A percentile compares a stretch with the other conserved stretches of the same genome.
Evolutionary conservation across 2,888 invertebrate species (phyloP).

Genomic region (Linnaemya vulpina): DNA sequence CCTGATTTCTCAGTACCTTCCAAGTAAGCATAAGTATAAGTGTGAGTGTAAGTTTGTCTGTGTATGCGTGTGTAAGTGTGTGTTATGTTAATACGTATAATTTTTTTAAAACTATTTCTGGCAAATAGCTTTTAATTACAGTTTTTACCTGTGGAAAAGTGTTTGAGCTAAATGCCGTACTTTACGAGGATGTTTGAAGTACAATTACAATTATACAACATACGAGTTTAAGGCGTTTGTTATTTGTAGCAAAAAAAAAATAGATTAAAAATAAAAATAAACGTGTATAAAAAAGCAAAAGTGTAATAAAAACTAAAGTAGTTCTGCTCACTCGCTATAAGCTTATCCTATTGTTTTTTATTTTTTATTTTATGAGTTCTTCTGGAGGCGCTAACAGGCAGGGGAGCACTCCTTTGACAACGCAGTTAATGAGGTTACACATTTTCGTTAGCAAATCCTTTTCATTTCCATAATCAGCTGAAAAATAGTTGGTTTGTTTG

Average conservation of each 20-base stretch:
- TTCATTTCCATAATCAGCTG: constrained; percentile 5
- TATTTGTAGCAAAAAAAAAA: constrained; percentile 29
- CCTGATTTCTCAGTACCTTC: background rate
- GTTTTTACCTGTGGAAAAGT: constrained; percentile 56
- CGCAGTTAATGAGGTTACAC: constrained; percentile 43
- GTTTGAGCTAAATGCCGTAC: constrained; percentile 68
- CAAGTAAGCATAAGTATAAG: background rate
- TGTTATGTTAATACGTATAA: too few species aligned
- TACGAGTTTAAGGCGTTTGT: constrained; percentile 31
- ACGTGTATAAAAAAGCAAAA: constrained; percentile 6
- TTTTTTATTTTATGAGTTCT: background rate
- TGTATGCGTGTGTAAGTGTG: background rate
- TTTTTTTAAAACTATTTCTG: constrained; percentile 11
- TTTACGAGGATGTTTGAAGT: constrained; percentile 68
- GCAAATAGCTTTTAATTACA: constrained; percentile 69
- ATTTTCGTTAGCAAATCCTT: constrained; percentile 38
- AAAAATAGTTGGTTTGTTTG: constrained; percentile 18
- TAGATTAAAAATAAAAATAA: too few species aligned
- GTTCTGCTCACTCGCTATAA: constrained; percentile 26
- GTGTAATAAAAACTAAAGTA: constrained; percentile 28
- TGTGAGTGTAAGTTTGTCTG: background rate
- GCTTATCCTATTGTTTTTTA: constrained; percentile 21
- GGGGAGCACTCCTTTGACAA: constrained; percentile 16
- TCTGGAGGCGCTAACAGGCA: background rate
- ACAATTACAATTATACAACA: constrained; percentile 62